These are phyloP conservation scores for Tridacna gigas DNA, from an alignment of 2,888 invertebrate species.

Conservation along the genomic window DNA sequence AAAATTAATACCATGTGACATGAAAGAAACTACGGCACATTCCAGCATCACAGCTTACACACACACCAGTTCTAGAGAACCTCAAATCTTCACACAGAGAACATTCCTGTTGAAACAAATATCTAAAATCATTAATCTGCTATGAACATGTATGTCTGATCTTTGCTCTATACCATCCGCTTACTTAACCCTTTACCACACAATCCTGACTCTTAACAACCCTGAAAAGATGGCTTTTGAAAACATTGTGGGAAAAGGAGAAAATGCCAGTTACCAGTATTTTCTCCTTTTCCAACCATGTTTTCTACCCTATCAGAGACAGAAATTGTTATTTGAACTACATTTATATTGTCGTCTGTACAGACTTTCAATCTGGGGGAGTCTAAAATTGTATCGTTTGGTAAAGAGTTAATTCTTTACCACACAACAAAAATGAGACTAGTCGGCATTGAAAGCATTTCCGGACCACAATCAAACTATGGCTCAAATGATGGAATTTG, in stretches of 20 bases:
- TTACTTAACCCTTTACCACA: neutral
- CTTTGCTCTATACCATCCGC: neutral
- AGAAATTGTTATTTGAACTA: neutral
- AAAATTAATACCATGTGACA: conserved; percentile 90
- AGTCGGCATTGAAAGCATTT: neutral
- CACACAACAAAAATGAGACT: too few relatives aligned
- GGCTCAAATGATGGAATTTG: too few relatives aligned
- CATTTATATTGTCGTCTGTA: neutral
- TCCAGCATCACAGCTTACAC: conserved; percentile 98
- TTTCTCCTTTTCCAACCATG: neutral
- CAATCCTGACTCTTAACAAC: neutral
- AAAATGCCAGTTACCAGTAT: neutral
- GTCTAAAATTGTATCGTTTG: neutral
- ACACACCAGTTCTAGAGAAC: conserved; percentile 96
- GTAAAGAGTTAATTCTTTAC: neutral
- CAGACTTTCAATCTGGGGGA: neutral
- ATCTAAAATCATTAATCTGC: too few relatives aligned
- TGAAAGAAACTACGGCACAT: conserved; percentile 99
- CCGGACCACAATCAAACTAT: too few relatives aligned
- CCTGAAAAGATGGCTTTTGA: neutral
- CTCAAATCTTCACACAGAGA: conserved; percentile 94
- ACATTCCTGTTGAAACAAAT: conserved; percentile 88
- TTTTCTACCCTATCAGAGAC: neutral
- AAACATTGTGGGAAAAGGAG: neutral
- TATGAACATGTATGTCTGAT: too few relatives aligned